These are phyloP conservation scores for Idaea aversata DNA, from an alignment of 2,888 invertebrate species.

Conservation along the genomic window DNA sequence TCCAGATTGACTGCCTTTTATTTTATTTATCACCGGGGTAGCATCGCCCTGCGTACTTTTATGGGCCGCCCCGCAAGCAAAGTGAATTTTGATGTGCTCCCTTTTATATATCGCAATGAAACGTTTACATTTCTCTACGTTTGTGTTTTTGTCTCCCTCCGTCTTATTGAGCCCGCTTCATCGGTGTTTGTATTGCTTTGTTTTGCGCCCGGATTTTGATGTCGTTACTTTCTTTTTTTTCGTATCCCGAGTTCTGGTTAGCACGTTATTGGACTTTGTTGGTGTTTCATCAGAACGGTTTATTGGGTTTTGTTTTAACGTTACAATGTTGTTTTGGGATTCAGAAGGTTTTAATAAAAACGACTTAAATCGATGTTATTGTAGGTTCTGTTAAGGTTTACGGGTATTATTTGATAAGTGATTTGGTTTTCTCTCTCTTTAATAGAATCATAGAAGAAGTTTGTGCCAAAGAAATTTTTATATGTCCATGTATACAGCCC, in stretches of 20 bases:
- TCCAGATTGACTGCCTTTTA: slow-evolving; percentile 32
- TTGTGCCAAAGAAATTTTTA: too few species aligned
- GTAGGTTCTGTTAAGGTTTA: neutral
- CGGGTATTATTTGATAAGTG: neutral
- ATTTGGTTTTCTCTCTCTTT: neutral
- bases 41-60: slow-evolving; percentile 45
- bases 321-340: slow-evolving; percentile 1
- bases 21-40: slow-evolving; percentile 33
- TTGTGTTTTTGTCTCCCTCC: slow-evolving; percentile 24
- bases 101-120: slow-evolving; percentile 62
- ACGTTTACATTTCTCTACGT: slow-evolving; percentile 45
- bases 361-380: neutral
- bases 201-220: slow-evolving; percentile 32
- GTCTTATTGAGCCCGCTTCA: slow-evolving; percentile 20
- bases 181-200: slow-evolving; percentile 32
- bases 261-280: slow-evolving; percentile 30
- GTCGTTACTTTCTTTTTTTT: slow-evolving; percentile 31
- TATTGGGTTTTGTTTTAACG: slow-evolving; percentile 1
- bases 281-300: neutral
- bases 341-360: neutral
- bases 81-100: slow-evolving; percentile 71
- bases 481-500: too few species aligned
- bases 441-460: neutral
- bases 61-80: slow-evolving; percentile 57
- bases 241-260: slow-evolving; percentile 25